A percentile compares a stretch with the other conserved stretches of the same genome.
phyloP scores from a whole-genome alignment of 2,113 vertebrate genomes.

The Felis catus region F.catus_Fca126_mat1.0 CM031416.1:53269001-53269500 shows the following conservation, averaged over 20 bases:
- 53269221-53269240: not conserved
- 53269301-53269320: not conserved
- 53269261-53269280: not conserved
- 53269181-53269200: not conserved
- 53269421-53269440: not conserved
- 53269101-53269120: constrained; percentile 85
- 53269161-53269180: not conserved
- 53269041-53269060: constrained; percentile 79
- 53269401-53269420: not conserved
- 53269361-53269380: not conserved
- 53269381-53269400: too few species aligned
- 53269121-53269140: not conserved
- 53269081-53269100: constrained; percentile 83
- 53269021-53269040: not conserved
- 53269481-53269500: not conserved
- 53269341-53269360: not conserved
- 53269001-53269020: not conserved
- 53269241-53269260: not conserved
- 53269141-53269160: not conserved
- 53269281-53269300: not conserved
- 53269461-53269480: not conserved
- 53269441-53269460: not conserved
- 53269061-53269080: constrained; percentile 84
- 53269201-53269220: not conserved
- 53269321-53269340: not conserved